These are phyloP conservation scores for Thaumetopoea pityocampa DNA, from an alignment of 1,140 invertebrate species.

Conservation along the genomic window DNA sequence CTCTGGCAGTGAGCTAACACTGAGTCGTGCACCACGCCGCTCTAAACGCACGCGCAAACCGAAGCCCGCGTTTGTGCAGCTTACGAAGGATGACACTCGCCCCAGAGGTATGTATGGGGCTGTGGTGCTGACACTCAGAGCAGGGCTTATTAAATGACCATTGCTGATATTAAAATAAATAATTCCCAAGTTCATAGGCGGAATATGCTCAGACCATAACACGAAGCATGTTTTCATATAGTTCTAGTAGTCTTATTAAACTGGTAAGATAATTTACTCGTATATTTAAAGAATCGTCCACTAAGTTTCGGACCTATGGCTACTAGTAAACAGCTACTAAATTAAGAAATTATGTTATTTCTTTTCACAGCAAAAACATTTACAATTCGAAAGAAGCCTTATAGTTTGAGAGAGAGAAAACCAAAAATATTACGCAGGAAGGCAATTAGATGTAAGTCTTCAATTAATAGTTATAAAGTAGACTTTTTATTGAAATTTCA, in stretches of 20 bases:
- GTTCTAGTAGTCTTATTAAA: too few species aligned
- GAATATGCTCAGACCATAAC: too few species aligned
- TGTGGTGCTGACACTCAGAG: too few species aligned
- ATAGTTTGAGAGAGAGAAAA: constrained; percentile 70
- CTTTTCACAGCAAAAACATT: constrained; percentile 60
- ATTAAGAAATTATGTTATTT: too few species aligned
- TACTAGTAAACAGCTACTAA: too few species aligned
- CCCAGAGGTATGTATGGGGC: constrained; percentile 36
- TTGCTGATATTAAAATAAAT: too few species aligned
- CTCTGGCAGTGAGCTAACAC: constrained; percentile 55
- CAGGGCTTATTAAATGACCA: too few species aligned
- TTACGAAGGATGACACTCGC: constrained; percentile 48
- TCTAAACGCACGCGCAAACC: constrained; percentile 65
- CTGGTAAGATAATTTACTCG: too few species aligned
- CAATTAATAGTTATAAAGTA: constrained; percentile 5
- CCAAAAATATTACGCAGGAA: constrained; percentile 68
- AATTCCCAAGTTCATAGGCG: too few species aligned
- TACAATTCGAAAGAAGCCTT: constrained; percentile 69
- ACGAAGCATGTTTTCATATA: too few species aligned
- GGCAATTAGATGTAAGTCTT: constrained; percentile 62
- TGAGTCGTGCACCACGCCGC: constrained; percentile 50
- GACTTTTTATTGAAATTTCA: background rate
- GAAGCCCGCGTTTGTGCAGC: constrained; percentile 65
- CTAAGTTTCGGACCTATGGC: too few species aligned
- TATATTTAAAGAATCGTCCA: too few species aligned